phyloP scores from a whole-genome alignment of 2,888 invertebrate species.

The Osmoderma eremita region DNA sequence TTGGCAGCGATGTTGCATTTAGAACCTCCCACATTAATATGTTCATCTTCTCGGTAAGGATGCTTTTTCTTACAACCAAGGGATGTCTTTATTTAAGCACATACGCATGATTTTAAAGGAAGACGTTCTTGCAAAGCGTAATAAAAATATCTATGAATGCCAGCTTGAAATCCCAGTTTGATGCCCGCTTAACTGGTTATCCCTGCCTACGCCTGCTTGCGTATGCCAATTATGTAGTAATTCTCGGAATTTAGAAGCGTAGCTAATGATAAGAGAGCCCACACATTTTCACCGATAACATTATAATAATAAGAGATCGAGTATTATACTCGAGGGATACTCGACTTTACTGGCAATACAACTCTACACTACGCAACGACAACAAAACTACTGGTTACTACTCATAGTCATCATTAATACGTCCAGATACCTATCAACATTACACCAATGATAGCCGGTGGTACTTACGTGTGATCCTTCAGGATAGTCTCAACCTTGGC shows the following conservation, averaged over 20 bases:
- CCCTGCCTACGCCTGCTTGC: too few species aligned
- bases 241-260: neutral
- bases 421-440: constrained; percentile 1
- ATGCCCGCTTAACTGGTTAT: too few species aligned
- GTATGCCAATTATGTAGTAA: too few species aligned
- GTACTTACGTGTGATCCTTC: constrained; percentile 83
- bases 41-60: too few species aligned
- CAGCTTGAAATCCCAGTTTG: too few species aligned
- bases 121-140: too few species aligned
- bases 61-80: too few species aligned
- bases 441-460: constrained; percentile 5
- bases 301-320: constrained; percentile 31
- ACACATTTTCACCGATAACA: neutral
- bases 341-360: neutral
- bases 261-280: constrained; percentile 25
- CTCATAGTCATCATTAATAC: constrained; percentile 18
- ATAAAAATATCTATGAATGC: too few species aligned
- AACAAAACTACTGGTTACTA: constrained; percentile 8
- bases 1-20: too few species aligned
- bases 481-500: constrained; percentile 80
- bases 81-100: too few species aligned
- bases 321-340: constrained; percentile 1
- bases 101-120: too few species aligned
- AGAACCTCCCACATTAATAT: too few species aligned
- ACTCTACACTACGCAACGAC: neutral